Base-by-base conservation (phyloP, 1,140 invertebrate genomes). In the Micrasema longulum region DNA sequence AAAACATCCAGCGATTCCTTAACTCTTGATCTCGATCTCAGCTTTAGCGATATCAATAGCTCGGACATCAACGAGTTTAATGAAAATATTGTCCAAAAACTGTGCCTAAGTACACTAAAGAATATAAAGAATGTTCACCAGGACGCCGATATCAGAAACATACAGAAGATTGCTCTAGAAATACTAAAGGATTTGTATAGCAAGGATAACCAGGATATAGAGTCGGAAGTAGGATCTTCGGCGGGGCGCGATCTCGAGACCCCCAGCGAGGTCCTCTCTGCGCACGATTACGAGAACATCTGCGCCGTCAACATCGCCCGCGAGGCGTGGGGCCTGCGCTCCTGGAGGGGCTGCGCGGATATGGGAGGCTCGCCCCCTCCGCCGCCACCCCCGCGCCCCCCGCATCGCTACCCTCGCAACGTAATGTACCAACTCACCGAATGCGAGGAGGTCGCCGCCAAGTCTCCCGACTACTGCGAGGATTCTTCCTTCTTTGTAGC, bases 281-380 rank as follows among this genome's bases (percentile, higher is more conserved):
- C 89, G 35, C 89, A 90, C 77, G 89, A 91, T 77, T 91, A 91
- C 75, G 89, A 90, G 78, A 91, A 90, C 78, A 86, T 91, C 60
- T 89, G 89, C 78, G 87, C 89, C 5, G 80, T 90, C 1, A 90
- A 90, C 73, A 87, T 91, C 20, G 88, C 89, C 1, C 80, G 89
- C 71, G 88, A 88, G 75, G 87, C 87, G n/a, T 89, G 88, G 87
- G 89, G 89, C 1, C 83, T 90, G 45, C 81, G 89, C n/a, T 89
- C 89, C 22, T 91, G 89, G 89, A 87, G 87, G 77, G 88, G 86
- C 1, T 89, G 89, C 73, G 88, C 84, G 9, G 89, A 91, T 72
- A 90, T 91, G 67, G 89, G 90, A 74, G 89, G 88, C 41, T 89
- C 88, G 77, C 83, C 81, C 31, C 82, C 83, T 68, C 74, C 82